Conservation (phyloP, 2,113 vertebrate species). For the Camarhynchus parvulus region DNA sequence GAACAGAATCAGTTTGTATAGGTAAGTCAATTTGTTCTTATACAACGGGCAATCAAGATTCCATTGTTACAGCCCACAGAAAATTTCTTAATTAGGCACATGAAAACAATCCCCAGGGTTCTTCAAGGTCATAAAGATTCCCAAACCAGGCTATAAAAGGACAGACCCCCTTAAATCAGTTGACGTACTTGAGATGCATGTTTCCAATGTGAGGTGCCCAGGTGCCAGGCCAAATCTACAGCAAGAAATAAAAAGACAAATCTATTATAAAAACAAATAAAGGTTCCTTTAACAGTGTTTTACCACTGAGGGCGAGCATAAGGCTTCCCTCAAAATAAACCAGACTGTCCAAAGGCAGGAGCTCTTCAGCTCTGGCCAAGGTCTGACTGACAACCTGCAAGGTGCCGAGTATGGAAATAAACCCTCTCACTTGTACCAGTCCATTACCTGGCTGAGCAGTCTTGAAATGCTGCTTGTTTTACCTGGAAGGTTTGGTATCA, state of each 20-base stretch:
- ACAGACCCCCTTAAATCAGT: constrained; percentile 86
- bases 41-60: constrained; percentile 80
- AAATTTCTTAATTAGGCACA: constrained; percentile 91
- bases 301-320: not conserved
- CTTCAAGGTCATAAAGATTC: constrained; percentile 78
- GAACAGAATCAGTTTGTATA: constrained; percentile 89
- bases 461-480: not conserved
- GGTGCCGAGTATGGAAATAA: not conserved
- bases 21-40: constrained; percentile 88
- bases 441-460: not conserved
- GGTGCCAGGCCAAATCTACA: constrained; percentile 98
- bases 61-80: constrained; percentile 82
- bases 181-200: constrained; percentile 99
- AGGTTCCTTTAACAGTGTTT: constrained; percentile 44
- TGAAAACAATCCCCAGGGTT: constrained; percentile 80
- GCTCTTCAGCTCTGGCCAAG: not conserved
- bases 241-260: constrained; percentile 78
- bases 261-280: constrained; percentile 68
- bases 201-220: constrained; percentile 99
- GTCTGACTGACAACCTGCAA: not conserved
- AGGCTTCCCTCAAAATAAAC: not conserved
- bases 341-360: not conserved
- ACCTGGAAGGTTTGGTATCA: not conserved
- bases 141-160: constrained; percentile 76
- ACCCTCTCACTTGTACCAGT: not conserved